Conservation (phyloP, 2,797 vertebrate genomes). For the Masticophis lateralis region DNA sequence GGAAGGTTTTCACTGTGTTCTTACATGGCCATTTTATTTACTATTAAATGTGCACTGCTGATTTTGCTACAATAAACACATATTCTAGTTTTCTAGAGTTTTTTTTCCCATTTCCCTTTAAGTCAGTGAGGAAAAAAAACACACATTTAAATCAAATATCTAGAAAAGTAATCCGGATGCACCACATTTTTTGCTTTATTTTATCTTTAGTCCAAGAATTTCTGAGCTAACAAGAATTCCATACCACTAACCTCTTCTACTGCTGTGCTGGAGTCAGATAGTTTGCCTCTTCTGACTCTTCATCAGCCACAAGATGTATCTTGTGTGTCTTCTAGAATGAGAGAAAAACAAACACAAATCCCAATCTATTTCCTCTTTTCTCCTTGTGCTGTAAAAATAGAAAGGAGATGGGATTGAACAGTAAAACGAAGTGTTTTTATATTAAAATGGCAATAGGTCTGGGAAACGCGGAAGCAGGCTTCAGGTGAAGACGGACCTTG, state of each 20-base stretch:
- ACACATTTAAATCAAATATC: background rate
- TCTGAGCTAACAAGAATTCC: background rate
- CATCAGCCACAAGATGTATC: background rate
- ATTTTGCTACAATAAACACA: background rate
- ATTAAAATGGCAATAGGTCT: background rate
- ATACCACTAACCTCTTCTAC: background rate
- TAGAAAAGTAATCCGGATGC: background rate
- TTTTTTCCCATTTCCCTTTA: background rate
- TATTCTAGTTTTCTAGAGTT: background rate
- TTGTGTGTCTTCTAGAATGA: background rate
- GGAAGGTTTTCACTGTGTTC: background rate
- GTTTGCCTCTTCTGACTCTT: background rate
- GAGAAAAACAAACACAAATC: background rate
- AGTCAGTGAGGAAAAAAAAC: background rate
- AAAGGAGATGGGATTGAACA: background rate
- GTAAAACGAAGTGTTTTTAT: background rate
- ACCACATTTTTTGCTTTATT: background rate
- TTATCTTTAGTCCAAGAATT: background rate
- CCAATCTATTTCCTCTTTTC: background rate
- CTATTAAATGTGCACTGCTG: background rate
- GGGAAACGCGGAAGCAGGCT: background rate
- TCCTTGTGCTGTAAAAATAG: background rate
- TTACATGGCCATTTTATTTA: background rate
- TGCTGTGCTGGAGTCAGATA: background rate
- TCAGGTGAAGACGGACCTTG: background rate